Base-by-base conservation (phyloP, 2,113 vertebrate species). In the Polypterus bichir region DNA sequence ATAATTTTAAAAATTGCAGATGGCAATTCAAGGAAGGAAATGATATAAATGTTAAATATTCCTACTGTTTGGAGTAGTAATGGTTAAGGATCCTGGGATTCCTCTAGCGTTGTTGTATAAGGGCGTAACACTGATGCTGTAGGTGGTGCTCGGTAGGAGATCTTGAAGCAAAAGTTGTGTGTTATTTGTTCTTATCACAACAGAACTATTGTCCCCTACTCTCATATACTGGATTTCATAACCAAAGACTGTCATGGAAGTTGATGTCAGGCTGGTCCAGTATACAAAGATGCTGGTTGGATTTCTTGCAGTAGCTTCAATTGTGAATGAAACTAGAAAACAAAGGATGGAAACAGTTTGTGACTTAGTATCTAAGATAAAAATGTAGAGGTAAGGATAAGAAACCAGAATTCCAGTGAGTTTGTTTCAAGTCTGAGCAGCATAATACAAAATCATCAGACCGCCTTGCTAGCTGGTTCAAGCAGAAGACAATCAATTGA, bases 221-320 rank as follows among this genome's bases (percentile, higher is more conserved):
- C 56, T 57, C 27, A 9, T 57, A 45, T 44, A 57, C 56, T 57
- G 56, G 56, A 57, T 45, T 27, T 57, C 56, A 57, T 57, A 11
- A 45, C 56, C 46, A 45, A 45, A 57, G 11, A 9, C 56, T 57
- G 56, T 11, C 4, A 57, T 3, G 27, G 56, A 27, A 27, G 27
- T 27, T 27, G 27, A 57, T 27, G 56, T 45, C 27, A 45, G 56
- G 46, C 56, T 57, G 56, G 56, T 57, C 56, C 56, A 57, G 56
- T 44, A 44, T 45, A 57, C 56, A 44, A 57, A 45, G 56, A 44
- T 45, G 46, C 56, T 57, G 56, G 56, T 57, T 11, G 56, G 56
- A 4, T 45, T 57, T 45, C 3, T 27, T 4, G 56, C 56, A 44
- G 56, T 57, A 44, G 56, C 56, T 11, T 57, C 46, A 4, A 57